Conservation (phyloP, 2,113 vertebrate genomes). For the Platysternon megacephalum region DNA sequence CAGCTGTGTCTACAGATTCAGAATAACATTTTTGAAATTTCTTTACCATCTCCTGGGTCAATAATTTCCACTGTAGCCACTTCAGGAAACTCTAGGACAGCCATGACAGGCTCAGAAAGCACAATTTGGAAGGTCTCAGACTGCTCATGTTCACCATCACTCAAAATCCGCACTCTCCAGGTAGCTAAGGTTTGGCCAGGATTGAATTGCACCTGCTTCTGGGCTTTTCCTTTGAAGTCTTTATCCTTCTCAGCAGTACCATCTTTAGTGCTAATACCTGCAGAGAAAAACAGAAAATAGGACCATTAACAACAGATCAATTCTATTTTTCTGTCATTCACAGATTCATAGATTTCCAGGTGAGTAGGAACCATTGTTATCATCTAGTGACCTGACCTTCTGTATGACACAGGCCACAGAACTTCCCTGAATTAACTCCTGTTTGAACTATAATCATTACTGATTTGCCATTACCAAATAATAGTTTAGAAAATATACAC, state of each 20-base stretch:
- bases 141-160: conserved; percentile 87
- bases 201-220: conserved; percentile 96
- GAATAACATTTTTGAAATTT: neutral
- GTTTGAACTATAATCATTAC: neutral
- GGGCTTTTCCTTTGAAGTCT: conserved; percentile 92
- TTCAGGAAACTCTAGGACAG: conserved; percentile 85
- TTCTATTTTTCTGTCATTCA: neutral
- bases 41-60: conserved; percentile 92
- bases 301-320: neutral
- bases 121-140: conserved; percentile 91
- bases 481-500: neutral
- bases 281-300: conserved; percentile 35
- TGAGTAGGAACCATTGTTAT: neutral
- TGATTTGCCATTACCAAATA: neutral
- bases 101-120: conserved; percentile 93
- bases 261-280: conserved; percentile 91
- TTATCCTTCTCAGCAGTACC: conserved; percentile 88
- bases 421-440: neutral
- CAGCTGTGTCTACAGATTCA: neutral
- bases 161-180: conserved; percentile 87
- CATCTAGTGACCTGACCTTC: neutral
- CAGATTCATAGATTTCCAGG: neutral
- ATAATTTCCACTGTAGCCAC: conserved; percentile 89
- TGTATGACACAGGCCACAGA: neutral
- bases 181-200: conserved; percentile 90